Base-by-base conservation (phyloP, 1,140 invertebrate genomes). In the Aphelenchoides avenae region DNA sequence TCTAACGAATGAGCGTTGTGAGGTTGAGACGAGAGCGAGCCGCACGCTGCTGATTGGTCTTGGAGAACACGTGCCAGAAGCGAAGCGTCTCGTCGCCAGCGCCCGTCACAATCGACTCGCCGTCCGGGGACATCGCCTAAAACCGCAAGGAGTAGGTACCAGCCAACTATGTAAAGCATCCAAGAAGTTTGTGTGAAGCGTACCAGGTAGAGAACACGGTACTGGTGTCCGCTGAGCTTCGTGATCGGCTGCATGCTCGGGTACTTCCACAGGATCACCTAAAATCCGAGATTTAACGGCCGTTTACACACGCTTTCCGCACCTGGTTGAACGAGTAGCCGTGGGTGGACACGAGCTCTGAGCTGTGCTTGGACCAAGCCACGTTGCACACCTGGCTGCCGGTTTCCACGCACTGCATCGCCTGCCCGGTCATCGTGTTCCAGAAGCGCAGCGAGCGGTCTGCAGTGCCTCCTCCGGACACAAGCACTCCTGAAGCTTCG, bases 241-340 rank as follows among this genome's bases (percentile, higher is more conserved):
- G 93, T 93, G 42, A 99, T 92, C 81, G 91, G 88, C 82, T 98
- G 80, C 58, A 66, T 68, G 29, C 47, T 64, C 1, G 95, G 95
- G 80, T 98, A 99, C 74, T 98, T 97, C 95, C 95, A 99, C 0
- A 99, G 91, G 9, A 69, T 49, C 20, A n/a, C n/a, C n/a, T n/a
- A n/a, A n/a, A n/a, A n/a, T n/a, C n/a, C n/a, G n/a, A n/a, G n/a
- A n/a, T 13, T 36, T 36, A 36, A 36, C 11, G 11, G 34, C 6
- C 27, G 20, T n/a, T n/a, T 49, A 44, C 41, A 26, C n/a, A n/a
- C n/a, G n/a, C n/a, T n/a, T n/a, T n/a, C n/a, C n/a, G n/a, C n/a
- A 75, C 97, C 81, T 99, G 94, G 80, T 99, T 98, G 78, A 97
- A 94, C 26, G 93, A 97, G 76, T 99, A 99, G 0, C 95, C 95